Base-by-base conservation (phyloP, 2,888 invertebrate genomes). In the Coleophora deauratella region DNA sequence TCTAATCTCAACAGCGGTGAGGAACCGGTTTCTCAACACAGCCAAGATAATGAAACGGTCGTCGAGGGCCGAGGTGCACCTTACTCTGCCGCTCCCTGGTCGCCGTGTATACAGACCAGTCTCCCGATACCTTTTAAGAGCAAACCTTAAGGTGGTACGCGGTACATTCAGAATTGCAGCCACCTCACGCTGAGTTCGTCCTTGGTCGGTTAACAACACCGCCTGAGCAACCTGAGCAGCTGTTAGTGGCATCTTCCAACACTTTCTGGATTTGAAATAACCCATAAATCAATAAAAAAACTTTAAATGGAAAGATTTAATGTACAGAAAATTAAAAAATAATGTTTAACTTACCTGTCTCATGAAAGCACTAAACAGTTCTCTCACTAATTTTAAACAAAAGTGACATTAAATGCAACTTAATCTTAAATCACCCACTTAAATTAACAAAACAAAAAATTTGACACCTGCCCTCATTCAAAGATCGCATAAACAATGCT, bases 1-100 rank as follows among this genome's bases (percentile, higher is more conserved):
- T 10, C 37, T 31, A 10, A 42, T 38, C 13, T 42, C 42, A n/a
- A 35, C 33, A 2, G 38, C 32, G 10, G 38, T 42, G 4, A 35
- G 35, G 14, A 31, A 38, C 7, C 28, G 28, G 28, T 28, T 28
- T 28, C 28, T 28, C 28, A 9, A 28, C 9, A 28, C 28, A 8
- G 6, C 28, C 9, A 28, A 8, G 7, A 28, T 9, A 28, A 28
- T 9, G 9, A 28, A 28, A 8, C 28, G 28, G 9, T 28, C 28
- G 9, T 28, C 28, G 28, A 6, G 28, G 28, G 28, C 28, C 9
- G 28, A 28, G 28, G 28, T 28, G 9, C 28, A 8, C 28, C 28
- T 28, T 28, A 9, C 9, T 28, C 28, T 28, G 6, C 28, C 28
- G 9, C 28, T 28, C 6, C 28, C 28, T 8, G 28, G 28, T 28